phyloP scores from a whole-genome alignment of 2,888 invertebrate species.

The Emesis furor region DNA sequence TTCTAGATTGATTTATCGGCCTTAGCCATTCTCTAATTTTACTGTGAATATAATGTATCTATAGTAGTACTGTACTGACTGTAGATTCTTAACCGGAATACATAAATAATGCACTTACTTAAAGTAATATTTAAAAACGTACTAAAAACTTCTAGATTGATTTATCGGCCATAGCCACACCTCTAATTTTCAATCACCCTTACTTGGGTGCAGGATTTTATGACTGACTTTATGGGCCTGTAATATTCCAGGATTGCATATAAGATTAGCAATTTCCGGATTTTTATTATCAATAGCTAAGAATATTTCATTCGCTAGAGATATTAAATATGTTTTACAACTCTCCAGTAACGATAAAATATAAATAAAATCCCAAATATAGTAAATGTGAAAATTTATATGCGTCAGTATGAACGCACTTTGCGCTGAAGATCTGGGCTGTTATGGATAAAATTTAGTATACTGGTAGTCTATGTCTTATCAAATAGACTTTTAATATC shows the following conservation, averaged over 20 bases:
- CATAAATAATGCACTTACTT: not conserved
- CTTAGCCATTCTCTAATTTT: not conserved
- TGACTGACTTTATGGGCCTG: conserved; percentile 14
- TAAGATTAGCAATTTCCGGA: conserved; percentile 60
- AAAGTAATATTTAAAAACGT: not conserved
- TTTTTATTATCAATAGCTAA: conserved; percentile 38
- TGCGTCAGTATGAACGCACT: too few relatives aligned
- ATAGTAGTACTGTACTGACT: too few relatives aligned
- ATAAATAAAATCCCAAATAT: too few relatives aligned
- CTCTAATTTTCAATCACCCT: conserved; percentile 29
- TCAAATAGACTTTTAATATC: too few relatives aligned
- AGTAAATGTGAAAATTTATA: too few relatives aligned
- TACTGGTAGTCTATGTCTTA: too few relatives aligned
- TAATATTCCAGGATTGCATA: conserved; percentile 35
- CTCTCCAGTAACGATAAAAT: too few relatives aligned
- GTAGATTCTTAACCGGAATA: too few relatives aligned
- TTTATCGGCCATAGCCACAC: conserved; percentile 16
- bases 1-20: not conserved
- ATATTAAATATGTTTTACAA: too few relatives aligned
- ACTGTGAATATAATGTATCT: too few relatives aligned
- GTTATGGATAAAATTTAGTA: too few relatives aligned
- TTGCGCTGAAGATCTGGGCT: too few relatives aligned
- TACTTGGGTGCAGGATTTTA: conserved; percentile 28
- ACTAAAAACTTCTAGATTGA: not conserved
- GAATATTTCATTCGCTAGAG: not conserved